These are phyloP conservation scores for Bubo bubo DNA, from an alignment of 2,113 vertebrate genomes.

Conservation along the genomic window DNA sequence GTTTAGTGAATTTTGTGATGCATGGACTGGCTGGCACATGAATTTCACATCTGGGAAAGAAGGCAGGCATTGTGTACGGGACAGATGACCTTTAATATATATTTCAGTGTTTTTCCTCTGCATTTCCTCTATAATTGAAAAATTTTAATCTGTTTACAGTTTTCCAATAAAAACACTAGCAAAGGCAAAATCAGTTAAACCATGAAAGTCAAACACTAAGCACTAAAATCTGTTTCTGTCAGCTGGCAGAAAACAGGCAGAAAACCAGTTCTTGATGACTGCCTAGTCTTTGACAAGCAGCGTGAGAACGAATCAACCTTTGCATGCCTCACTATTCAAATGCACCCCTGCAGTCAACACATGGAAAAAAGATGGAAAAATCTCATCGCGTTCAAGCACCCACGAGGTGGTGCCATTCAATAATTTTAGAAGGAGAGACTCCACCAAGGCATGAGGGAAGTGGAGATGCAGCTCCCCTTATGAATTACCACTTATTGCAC, in stretches of 20 bases:
- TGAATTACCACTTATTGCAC: background rate
- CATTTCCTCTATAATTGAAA: background rate
- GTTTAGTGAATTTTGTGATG: background rate
- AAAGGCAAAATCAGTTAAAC: background rate
- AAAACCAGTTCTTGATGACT: background rate
- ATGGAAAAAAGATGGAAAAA: background rate
- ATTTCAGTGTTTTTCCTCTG: background rate
- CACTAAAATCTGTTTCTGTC: background rate
- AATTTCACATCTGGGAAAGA: background rate
- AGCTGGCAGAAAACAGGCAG: background rate
- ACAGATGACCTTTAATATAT: background rate
- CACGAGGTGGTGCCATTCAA: conserved; percentile 61
- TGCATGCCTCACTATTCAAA: background rate
- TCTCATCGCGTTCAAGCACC: background rate
- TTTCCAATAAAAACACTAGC: background rate
- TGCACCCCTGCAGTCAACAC: too few species aligned
- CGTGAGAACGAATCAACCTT: background rate
- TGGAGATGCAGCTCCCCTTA: background rate
- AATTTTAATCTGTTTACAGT: background rate
- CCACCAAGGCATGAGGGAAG: background rate
- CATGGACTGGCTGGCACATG: background rate
- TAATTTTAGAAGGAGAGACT: background rate
- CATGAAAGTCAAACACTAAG: background rate
- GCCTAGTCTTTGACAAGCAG: background rate
- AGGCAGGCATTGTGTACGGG: fast-evolving